Evolutionary conservation across 1,140 invertebrate species (phyloP).

Genomic region (Akabosia matsudoensis): DNA sequence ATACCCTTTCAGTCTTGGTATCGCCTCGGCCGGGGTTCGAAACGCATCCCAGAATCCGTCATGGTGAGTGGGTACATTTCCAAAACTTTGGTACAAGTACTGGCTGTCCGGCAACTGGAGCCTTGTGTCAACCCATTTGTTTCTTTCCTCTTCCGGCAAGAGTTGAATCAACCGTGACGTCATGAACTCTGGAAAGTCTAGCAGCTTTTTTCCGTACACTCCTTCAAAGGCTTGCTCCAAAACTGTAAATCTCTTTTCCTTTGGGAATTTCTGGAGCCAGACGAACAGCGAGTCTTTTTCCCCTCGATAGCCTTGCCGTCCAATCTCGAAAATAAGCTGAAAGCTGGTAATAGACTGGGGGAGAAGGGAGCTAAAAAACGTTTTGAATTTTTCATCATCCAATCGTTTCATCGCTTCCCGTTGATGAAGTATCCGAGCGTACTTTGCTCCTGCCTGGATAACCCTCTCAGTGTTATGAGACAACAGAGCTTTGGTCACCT

Average conservation of each 20-base stretch:
- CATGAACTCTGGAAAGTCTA: slow-evolving; percentile 25
- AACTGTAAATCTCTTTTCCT: slow-evolving; percentile 18
- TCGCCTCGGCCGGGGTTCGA: slow-evolving; percentile 2
- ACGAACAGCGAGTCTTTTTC: slow-evolving; percentile 25
- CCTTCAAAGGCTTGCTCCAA: slow-evolving; percentile 23
- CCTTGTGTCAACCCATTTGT: slow-evolving; percentile 29
- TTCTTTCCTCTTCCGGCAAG: not conserved
- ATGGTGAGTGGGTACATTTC: slow-evolving; percentile 22
- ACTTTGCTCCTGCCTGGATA: not conserved
- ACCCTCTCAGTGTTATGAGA: slow-evolving; percentile 4
- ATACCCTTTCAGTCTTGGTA: slow-evolving; percentile 31
- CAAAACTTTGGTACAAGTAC: slow-evolving; percentile 24
- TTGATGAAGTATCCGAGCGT: slow-evolving; percentile 15
- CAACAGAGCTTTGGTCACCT: slow-evolving; percentile 16
- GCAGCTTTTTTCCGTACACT: slow-evolving; percentile 25
- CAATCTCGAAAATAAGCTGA: slow-evolving; percentile 27
- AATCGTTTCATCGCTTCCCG: slow-evolving; percentile 5
- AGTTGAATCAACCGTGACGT: slow-evolving; percentile 24
- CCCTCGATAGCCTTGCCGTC: not conserved
- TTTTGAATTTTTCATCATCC: slow-evolving; percentile 23
- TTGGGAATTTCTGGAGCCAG: slow-evolving; percentile 21
- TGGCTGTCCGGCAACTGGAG: not conserved
- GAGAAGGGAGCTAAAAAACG: slow-evolving; percentile 22
- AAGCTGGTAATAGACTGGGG: slow-evolving; percentile 24
- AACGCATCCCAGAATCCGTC: slow-evolving; percentile 33